Evolutionary conservation across 2,797 vertebrate genomes (phyloP), one percentile per base, ranked within the genome.

Genomic region (Cygnus olor): DNA sequence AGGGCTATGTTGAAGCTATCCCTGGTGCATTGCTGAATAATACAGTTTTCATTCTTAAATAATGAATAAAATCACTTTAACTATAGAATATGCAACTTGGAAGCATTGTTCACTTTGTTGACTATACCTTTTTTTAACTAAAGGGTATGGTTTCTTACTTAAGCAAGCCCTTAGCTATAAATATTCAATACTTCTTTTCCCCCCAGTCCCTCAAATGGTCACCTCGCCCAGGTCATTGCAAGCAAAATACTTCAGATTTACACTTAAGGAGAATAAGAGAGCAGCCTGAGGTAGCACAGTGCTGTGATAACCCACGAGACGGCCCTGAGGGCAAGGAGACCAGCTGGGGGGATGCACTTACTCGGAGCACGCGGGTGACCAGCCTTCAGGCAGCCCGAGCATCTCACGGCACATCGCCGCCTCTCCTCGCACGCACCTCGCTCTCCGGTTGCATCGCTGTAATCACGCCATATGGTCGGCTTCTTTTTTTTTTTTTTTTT

Each of bases 361-460:
- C 68, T 42, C n/a, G 57, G 19, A 54, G 38, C 74, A 2, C 0
- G 4, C 49, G 5, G 32, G 27, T 1, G 40, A 91, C 38, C n/a
- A n/a, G 18, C 80, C 53, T 65, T 69, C 53, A 65, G 54, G 63
- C 83, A 80, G 88, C 78, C 36, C 16, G 0, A 51, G 57, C 3
- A 27, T 6, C 0, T 3, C 30, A 7, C 15, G 0, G 2, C 10
- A 1, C 7, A 30, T 14, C 73, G 6, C 64, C 22, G 7, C 3
- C 21, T 79, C 65, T 80, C 81, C 10, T 38, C 0, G 2, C 83
- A 3, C 11, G 0, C 9, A 0, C 5, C 71, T 24, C 45, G 0
- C 44, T 47, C 81, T n/a, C 73, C 3, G 2, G 38, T 14, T 8
- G 80, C 74, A 7, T 5, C 11, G 91, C 82, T 40, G 51, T 3